Evolutionary conservation across 35 echinoderm and acorn worm species (phyloP), one percentile per base, ranked within the genome.

Genomic region (Amphiura filiformis): DNA sequence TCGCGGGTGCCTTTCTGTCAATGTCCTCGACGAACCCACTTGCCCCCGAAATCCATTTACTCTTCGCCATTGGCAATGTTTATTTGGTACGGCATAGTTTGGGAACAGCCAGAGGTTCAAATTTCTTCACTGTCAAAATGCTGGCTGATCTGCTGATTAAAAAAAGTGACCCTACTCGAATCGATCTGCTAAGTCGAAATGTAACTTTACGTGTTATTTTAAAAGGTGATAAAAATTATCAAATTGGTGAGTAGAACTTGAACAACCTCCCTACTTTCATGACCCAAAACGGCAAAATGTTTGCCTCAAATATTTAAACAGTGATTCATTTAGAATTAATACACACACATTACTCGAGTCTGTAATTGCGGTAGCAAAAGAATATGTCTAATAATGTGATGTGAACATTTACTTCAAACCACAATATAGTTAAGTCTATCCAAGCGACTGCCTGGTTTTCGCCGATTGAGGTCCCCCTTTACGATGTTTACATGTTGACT

Each of bases 231-330:
- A n/a, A n/a, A n/a, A n/a, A n/a, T n/a, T n/a, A n/a, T n/a, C n/a
- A n/a, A n/a, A n/a, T n/a, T n/a, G n/a, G n/a, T n/a, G n/a, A n/a
- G n/a, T n/a, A 70, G 26, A 70, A 70, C 7, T 70, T 23, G 61
- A 70, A 70, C 61, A 30, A 23, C 83, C 37, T 85, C 44, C 23
- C 83, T 61, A 30, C 56, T 56, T 22, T 32, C 83, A 35, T 61
- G 52, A 33, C 83, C 83, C n/a, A 85, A 85, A 13, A 61, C 49
- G 47, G 20, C 28, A 65, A 85, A 83, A 85, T 85, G 83, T 85
- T 85, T 85, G 83, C 83, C 33, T 70, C 83, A 85, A 85, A 85
- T 85, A 85, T 85, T 85, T 85, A 34, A 30, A 65, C 83, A 85
- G 83, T 85, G 83, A 85, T 85, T 85, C 83, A 85, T 85, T 56